These are phyloP conservation scores for Drosophila flavopinicola DNA, from an alignment of 2,888 invertebrate species.

Conservation along the genomic window DNA sequence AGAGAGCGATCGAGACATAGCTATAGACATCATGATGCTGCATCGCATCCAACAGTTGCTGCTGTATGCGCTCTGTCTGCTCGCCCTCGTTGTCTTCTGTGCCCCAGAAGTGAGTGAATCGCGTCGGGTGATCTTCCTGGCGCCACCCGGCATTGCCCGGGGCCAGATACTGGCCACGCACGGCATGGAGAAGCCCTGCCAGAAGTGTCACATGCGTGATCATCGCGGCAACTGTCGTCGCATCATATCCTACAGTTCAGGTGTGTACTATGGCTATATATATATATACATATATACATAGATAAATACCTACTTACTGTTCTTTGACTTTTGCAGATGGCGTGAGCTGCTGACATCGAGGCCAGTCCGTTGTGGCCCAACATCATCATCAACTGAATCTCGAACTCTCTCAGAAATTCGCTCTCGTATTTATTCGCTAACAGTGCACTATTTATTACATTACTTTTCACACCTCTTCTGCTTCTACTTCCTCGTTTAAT, in stretches of 20 bases:
- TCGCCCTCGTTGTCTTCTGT: conserved; percentile 62
- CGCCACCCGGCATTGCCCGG: conserved; percentile 61
- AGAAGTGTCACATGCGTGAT: conserved; percentile 81
- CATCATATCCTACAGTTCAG: conserved; percentile 73
- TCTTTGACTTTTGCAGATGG: conserved; percentile 60
- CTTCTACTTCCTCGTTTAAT: no score
- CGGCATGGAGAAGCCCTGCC: conserved; percentile 72
- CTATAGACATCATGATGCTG: conserved; percentile 38
- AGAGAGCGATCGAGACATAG: no score
- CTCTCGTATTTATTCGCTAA: conserved; percentile 32
- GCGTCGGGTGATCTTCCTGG: conserved; percentile 79
- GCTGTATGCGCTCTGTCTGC: conserved; percentile 54
- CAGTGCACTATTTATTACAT: conserved; percentile 49
- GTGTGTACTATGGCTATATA: conserved; percentile 38
- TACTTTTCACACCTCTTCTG: conserved; percentile 2
- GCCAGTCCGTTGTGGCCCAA: not conserved
- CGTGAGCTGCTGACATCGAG: conserved; percentile 57
- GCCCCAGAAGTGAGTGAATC: conserved; percentile 63
- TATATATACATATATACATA: not conserved
- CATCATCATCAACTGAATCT: conserved; percentile 52
- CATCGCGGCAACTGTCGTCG: conserved; percentile 82
- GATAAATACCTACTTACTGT: not conserved
- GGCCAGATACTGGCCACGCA: conserved; percentile 77
- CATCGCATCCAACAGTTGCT: conserved; percentile 51
- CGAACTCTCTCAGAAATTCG: conserved; percentile 43